Evolutionary conservation across 2,797 vertebrate genomes (phyloP), one percentile per base, ranked within the genome.

Genomic region (Propithecus deckenii): DNA sequence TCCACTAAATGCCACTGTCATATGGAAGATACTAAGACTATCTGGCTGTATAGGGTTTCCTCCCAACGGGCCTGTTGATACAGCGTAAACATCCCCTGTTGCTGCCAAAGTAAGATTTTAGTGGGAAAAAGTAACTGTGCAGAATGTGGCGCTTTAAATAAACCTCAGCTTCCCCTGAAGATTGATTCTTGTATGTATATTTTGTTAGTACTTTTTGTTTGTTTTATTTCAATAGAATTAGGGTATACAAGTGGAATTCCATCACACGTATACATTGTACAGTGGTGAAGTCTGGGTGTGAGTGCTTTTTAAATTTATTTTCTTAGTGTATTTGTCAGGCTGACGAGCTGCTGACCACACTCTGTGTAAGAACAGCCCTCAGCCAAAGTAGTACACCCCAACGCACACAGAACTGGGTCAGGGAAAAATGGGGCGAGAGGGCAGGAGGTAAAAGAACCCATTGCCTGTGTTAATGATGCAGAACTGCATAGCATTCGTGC

Each of bases 401-500:
- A 89, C 48, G 59, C 59, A 72, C 17, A 75, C 11, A 55, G 65
- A 96, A 94, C 1, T 52, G 38, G 83, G 55, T 96, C 95, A 85
- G 89, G 67, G 80, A 65, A 57, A n/a, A 75, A 65, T 11, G 2
- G 76, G 67, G 38, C 50, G 52, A n/a, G 20, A 46, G 63, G 89
- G 57, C 72, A 59, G 35, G 61, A 79, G 85, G 59, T 35, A n/a
- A 90, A 63, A 30, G 75, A 91, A 18, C 50, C 32, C 75, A 48
- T 4, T 41, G 25, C n/a, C 28, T 85, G 86, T 1, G n/a, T 80
- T 95, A 96, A 86, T 94, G 92, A 67, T 22, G 88, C 74, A 91
- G 96, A 96, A 93, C 91, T 0, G 55, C 92, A 94, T 22, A 86
- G 84, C 96, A 52, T n/a, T 32, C 35, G 0, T 69, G 90, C 95